Percentiles rank a stretch among this genome's conserved stretches.
Conservation (phyloP, 2,888 invertebrate genomes). For the Cephus rjabovi region DNA sequence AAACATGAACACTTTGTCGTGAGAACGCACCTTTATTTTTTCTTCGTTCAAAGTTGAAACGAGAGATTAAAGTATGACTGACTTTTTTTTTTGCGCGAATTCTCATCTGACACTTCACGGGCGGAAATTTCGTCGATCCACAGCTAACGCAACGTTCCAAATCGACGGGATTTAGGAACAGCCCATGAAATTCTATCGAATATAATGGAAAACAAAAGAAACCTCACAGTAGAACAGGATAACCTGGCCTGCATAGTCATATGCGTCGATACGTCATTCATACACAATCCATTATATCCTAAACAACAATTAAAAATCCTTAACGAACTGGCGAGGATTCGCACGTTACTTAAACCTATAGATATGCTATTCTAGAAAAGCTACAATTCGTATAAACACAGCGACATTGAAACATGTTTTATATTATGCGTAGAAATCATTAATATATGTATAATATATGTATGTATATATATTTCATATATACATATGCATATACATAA, state of each 20-base stretch:
- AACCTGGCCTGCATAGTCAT: not conserved
- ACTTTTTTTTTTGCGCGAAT: not conserved
- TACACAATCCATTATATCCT: slow-evolving; percentile 4
- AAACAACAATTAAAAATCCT: slow-evolving; percentile 5
- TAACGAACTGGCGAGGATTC: slow-evolving; percentile 12
- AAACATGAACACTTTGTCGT: not conserved
- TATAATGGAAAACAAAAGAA: not conserved
- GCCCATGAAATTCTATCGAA: not conserved
- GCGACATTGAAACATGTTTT: slow-evolving; percentile 53
- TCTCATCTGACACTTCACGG: not conserved
- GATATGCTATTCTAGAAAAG: slow-evolving; percentile 59
- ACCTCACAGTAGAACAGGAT: not conserved
- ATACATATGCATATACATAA: slow-evolving; percentile 38
- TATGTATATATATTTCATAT: slow-evolving; percentile 43
- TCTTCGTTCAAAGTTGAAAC: not conserved
- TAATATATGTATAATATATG: slow-evolving; percentile 45
- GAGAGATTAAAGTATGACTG: not conserved
- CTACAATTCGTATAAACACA: slow-evolving; percentile 51
- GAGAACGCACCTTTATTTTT: not conserved
- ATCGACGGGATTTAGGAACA: not conserved
- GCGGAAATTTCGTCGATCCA: not conserved
- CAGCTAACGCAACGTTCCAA: not conserved
- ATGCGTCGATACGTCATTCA: not conserved
- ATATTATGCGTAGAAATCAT: slow-evolving; percentile 57
- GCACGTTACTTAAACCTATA: slow-evolving; percentile 44